Evolutionary conservation across 2,113 vertebrate genomes (phyloP).

Genomic region (Pelecanus crispus): DNA sequence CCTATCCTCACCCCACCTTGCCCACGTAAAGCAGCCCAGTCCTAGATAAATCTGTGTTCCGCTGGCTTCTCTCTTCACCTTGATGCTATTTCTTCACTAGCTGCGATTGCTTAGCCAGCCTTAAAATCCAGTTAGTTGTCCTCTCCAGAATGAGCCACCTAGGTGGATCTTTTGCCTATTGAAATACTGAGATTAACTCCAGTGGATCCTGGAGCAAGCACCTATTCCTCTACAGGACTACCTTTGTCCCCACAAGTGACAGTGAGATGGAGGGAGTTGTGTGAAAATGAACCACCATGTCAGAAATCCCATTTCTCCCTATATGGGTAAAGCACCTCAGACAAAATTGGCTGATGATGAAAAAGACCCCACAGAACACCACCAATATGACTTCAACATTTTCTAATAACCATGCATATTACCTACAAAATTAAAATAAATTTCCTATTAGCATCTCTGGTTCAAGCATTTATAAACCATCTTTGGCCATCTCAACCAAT

Average conservation of each 20-base stretch:
- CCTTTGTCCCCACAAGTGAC: not conserved
- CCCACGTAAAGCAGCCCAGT: not conserved
- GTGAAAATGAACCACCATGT: not conserved
- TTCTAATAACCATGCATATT: not conserved
- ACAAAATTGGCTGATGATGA: not conserved
- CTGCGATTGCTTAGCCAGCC: not conserved
- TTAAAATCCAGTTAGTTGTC: not conserved
- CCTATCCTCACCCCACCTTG: not conserved
- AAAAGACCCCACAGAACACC: not conserved
- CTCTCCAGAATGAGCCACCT: not conserved
- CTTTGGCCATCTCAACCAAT: slow-evolving; percentile 10
- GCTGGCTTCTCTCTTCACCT: not conserved
- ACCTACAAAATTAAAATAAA: not conserved
- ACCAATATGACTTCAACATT: not conserved
- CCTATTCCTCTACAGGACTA: not conserved
- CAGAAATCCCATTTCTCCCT: not conserved
- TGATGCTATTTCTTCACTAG: not conserved
- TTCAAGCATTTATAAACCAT: not conserved
- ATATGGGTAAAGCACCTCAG: not conserved
- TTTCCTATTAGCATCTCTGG: not conserved
- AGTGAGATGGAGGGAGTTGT: not conserved
- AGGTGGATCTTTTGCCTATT: not conserved
- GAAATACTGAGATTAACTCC: not conserved
- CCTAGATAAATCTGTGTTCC: not conserved
- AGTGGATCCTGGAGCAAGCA: not conserved